phyloP scores from a whole-genome alignment of 2,888 invertebrate genomes.

The Pristionchus japonicus region DNA sequence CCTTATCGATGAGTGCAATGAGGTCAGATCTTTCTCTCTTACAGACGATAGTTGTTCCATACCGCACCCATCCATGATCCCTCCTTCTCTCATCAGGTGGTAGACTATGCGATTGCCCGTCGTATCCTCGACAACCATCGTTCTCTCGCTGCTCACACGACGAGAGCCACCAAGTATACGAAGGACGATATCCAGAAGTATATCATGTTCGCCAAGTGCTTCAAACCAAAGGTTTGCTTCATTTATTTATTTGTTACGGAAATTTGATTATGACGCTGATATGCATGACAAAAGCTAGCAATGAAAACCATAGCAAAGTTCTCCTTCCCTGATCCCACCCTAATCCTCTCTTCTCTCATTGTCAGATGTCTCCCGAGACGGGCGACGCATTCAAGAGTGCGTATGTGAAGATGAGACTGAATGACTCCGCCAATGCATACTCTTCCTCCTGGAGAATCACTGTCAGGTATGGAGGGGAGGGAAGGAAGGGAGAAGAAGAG shows the following conservation, averaged over 20 bases:
- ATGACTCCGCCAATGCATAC: constrained; percentile 82
- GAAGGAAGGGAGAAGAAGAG: background rate
- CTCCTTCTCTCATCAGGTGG: constrained; percentile 79
- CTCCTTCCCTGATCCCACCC: background rate
- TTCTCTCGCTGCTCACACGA: constrained; percentile 82
- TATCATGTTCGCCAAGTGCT: constrained; percentile 95
- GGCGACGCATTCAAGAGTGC: constrained; percentile 88
- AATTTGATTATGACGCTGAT: too few relatives aligned
- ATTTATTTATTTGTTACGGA: too few relatives aligned
- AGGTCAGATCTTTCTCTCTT: too few relatives aligned
- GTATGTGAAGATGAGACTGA: constrained; percentile 88
- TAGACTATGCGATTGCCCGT: constrained; percentile 95
- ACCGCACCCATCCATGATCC: background rate
- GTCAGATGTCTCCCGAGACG: constrained; percentile 81
- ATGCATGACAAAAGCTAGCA: too few relatives aligned
- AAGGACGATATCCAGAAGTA: constrained; percentile 92
- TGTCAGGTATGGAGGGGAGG: background rate
- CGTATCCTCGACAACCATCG: constrained; percentile 95
- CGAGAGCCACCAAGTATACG: constrained; percentile 86
- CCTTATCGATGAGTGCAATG: constrained; percentile 94
- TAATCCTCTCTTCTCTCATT: background rate
- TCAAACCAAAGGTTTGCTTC: constrained; percentile 94
- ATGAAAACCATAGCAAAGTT: background rate
- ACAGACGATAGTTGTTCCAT: background rate
- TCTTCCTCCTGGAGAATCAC: constrained; percentile 83